These are phyloP conservation scores for Anisognathus igniventris DNA, from an alignment of 2,797 vertebrate genomes.

Conservation along the genomic window DNA sequence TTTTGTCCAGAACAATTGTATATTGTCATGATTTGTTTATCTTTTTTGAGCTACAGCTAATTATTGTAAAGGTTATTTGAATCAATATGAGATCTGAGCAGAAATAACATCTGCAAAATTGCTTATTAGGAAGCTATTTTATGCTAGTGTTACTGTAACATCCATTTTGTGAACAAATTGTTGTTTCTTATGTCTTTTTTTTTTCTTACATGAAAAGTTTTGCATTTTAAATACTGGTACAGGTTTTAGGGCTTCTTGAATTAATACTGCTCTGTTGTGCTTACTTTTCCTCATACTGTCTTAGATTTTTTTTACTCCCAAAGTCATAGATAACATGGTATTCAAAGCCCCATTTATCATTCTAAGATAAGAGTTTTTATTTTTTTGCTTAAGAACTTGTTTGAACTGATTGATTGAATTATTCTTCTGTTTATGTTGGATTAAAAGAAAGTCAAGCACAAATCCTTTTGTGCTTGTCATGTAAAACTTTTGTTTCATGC, in stretches of 20 bases:
- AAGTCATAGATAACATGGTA: neutral
- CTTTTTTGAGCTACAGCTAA: constrained; percentile 68
- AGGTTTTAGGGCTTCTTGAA: constrained; percentile 4
- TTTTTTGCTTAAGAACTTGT: constrained; percentile 41
- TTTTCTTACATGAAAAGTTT: constrained; percentile 31
- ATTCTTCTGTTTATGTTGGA: constrained; percentile 35
- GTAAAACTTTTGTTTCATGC: constrained; percentile 8
- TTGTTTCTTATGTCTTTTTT: constrained; percentile 36
- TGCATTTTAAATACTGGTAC: constrained; percentile 31
- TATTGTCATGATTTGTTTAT: constrained; percentile 80
- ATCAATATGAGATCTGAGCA: constrained; percentile 51
- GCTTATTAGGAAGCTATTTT: constrained; percentile 67
- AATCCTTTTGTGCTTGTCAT: constrained; percentile 31
- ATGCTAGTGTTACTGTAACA: constrained; percentile 60
- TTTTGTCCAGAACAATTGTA: constrained; percentile 79
- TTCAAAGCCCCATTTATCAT: constrained; percentile 34
- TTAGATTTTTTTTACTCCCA: neutral
- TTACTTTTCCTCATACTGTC: constrained; percentile 28
- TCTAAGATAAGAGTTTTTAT: constrained; percentile 15
- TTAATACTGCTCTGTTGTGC: constrained; percentile 16
- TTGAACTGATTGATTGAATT: constrained; percentile 55
- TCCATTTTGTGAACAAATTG: constrained; percentile 60
- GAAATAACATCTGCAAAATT: constrained; percentile 74
- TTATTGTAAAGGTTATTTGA: constrained; percentile 74
- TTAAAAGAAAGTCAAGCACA: constrained; percentile 34